These are phyloP conservation scores for Sternarchorhynchus goeldii DNA, from an alignment of 2,797 vertebrate genomes.

Conservation along the genomic window DNA sequence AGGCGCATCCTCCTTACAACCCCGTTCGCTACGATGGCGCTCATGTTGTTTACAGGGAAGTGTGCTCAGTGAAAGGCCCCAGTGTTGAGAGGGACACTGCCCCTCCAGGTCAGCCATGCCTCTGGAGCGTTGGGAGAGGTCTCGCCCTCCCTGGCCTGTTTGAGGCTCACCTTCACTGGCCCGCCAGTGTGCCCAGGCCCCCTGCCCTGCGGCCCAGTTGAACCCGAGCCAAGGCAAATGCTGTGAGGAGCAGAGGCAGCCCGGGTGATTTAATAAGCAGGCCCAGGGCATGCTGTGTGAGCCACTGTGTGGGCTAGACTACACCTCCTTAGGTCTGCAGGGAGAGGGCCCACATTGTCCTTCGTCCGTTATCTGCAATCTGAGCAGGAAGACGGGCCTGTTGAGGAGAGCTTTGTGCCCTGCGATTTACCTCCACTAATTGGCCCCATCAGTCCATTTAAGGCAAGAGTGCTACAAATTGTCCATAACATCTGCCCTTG, in stretches of 20 bases:
- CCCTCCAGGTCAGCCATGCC: conserved; percentile 37
- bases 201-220: conserved; percentile 38
- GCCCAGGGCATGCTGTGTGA: conserved; percentile 55
- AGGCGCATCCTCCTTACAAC: conserved; percentile 28
- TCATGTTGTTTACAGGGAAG: conserved; percentile 9
- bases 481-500: conserved; percentile 8
- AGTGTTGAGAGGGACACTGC: conserved; percentile 58
- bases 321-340: conserved; percentile 33
- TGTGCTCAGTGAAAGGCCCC: conserved; percentile 62
- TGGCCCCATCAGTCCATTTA: conserved; percentile 36
- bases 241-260: conserved; percentile 53
- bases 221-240: conserved; percentile 66
- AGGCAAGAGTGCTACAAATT: conserved; percentile 23
- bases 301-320: conserved; percentile 37
- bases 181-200: conserved; percentile 39
- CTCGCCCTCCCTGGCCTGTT: conserved; percentile 34
- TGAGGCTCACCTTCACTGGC: conserved; percentile 52
- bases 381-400: conserved; percentile 40
- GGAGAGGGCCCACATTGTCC: conserved; percentile 50
- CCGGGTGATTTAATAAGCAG: conserved; percentile 58
- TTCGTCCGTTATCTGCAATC: conserved; percentile 43
- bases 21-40: conserved; percentile 37
- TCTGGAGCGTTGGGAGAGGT: conserved; percentile 45
- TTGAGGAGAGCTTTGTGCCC: conserved; percentile 28
- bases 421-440: conserved; percentile 36